These are phyloP conservation scores for Bradynema listronoti DNA, from an alignment of 1,140 invertebrate genomes.

Conservation along the genomic window DNA sequence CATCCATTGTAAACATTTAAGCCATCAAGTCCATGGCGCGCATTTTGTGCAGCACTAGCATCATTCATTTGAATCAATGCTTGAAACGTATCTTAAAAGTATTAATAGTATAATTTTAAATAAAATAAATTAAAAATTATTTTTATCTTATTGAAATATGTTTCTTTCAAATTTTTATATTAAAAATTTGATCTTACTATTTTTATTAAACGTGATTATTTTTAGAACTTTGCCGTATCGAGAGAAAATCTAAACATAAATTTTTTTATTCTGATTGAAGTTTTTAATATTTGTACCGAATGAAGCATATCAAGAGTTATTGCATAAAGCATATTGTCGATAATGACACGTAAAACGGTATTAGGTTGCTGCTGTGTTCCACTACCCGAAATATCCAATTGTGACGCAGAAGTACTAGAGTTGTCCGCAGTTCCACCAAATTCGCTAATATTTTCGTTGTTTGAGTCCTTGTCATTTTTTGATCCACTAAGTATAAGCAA, in stretches of 20 bases:
- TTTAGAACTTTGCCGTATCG: conserved; percentile 94
- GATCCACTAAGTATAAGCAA: conserved; percentile 69
- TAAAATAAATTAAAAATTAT: too few relatives aligned
- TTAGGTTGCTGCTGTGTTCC: conserved; percentile 57
- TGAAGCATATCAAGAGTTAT: conserved; percentile 92
- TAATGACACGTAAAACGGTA: conserved; percentile 85
- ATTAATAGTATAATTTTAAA: conserved; percentile 38
- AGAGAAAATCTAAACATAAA: conserved; percentile 77
- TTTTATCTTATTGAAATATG: too few relatives aligned
- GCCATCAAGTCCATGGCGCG: conserved; percentile 83
- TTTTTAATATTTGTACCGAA: conserved; percentile 63
- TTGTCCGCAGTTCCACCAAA: not conserved
- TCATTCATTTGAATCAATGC: conserved; percentile 96
- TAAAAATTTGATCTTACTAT: conserved; percentile 70
- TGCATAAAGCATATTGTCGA: conserved; percentile 95
- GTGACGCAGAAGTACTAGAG: not conserved
- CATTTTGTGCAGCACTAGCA: conserved; percentile 85
- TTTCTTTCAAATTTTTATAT: too few relatives aligned
- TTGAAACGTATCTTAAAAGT: conserved; percentile 86
- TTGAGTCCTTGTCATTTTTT: conserved; percentile 62
- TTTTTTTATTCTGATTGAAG: not conserved
- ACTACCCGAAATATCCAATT: conserved; percentile 33
- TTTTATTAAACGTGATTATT: conserved; percentile 99
- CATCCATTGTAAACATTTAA: conserved; percentile 99
- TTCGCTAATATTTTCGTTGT: not conserved